phyloP scores from a whole-genome alignment of 2,888 invertebrate species.

The Volucella zonaria region DNA sequence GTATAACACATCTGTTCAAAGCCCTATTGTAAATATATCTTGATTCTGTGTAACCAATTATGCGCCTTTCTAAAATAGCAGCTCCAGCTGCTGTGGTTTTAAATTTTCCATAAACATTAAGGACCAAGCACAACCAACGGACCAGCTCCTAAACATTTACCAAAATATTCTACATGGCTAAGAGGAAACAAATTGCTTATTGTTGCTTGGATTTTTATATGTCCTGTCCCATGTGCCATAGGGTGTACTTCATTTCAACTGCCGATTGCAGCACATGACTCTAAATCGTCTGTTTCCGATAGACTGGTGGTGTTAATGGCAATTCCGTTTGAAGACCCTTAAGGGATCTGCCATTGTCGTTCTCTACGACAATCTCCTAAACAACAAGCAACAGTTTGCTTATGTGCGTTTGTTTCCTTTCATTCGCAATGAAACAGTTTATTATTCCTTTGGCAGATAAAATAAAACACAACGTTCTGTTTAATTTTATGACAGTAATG shows the following conservation, averaged over 20 bases:
- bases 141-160: constrained; percentile 2
- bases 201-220: constrained; percentile 16
- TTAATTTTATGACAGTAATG: constrained; percentile 34
- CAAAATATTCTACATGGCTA: not conserved
- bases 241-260: constrained; percentile 3
- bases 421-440: constrained; percentile 6
- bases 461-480: constrained; percentile 38
- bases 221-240: not conserved
- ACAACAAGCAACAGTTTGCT: constrained; percentile 1
- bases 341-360: not conserved
- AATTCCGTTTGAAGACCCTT: not conserved
- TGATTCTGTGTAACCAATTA: constrained; percentile 20
- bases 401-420: not conserved
- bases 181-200: constrained; percentile 13
- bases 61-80: constrained; percentile 14
- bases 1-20: not conserved
- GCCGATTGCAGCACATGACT: not conserved
- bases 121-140: not conserved
- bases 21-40: constrained; percentile 1
- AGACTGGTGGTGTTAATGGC: not conserved
- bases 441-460: constrained; percentile 34
- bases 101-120: constrained; percentile 18
- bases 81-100: constrained; percentile 28
- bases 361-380: constrained; percentile 3
- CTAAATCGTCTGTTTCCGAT: not conserved